phyloP scores from a whole-genome alignment of 37 sponge, comb jelly and placozoan species.

The Diacarnus erythraeanus region DNA sequence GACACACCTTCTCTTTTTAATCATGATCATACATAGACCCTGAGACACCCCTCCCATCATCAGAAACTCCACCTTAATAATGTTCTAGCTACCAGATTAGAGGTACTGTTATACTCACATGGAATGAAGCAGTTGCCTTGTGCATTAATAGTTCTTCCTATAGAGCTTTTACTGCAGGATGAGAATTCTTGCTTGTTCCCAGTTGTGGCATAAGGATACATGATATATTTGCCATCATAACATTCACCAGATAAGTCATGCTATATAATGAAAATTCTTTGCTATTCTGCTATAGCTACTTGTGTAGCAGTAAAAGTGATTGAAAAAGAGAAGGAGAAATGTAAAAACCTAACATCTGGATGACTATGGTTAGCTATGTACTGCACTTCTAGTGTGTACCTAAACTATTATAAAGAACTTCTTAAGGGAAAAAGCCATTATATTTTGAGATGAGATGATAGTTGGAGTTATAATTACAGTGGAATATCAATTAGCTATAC shows the following conservation, averaged over 20 bases:
- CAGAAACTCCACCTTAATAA: no score
- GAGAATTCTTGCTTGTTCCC: conserved; percentile 64
- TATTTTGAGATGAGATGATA: no score
- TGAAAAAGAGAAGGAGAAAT: neutral
- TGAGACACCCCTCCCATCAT: no score
- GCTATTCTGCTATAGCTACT: neutral
- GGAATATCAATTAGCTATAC: no score
- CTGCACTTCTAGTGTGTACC: no score
- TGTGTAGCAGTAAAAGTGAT: conserved; percentile 2
- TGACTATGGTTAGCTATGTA: no score
- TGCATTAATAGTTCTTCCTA: conserved; percentile 46
- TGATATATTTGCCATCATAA: conserved; percentile 62
- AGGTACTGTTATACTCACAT: conserved; percentile 18
- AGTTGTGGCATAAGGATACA: conserved; percentile 67
- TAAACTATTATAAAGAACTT: no score
- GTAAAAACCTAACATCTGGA: neutral
- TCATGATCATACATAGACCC: no score
- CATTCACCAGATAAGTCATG: conserved; percentile 65
- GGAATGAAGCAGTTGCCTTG: conserved; percentile 47
- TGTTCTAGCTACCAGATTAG: no score
- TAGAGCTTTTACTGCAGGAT: conserved; percentile 45
- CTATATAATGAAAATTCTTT: conserved; percentile 14
- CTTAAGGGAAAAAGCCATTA: no score
- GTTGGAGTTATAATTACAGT: no score
- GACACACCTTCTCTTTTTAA: no score